Evolutionary conservation across 1,140 invertebrate species (phyloP), one percentile per base, ranked within the genome.

Genomic region (Pseudomyrmex concolor): DNA sequence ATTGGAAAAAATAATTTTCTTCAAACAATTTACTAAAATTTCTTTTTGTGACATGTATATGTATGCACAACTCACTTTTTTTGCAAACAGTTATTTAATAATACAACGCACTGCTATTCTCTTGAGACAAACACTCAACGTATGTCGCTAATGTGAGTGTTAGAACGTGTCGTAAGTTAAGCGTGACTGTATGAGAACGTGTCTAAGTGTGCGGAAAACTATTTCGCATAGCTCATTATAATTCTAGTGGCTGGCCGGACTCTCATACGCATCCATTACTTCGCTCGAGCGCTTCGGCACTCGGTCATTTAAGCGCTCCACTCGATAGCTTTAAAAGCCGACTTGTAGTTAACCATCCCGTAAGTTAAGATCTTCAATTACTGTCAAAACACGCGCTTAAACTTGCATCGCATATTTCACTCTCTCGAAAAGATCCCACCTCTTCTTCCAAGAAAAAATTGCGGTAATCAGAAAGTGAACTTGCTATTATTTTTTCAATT

Each of bases 211-310:
- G 43, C 76, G 76, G 66, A 71, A 80, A 71, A 80, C 76, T 80
- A 80, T 80, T 78, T 71, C 66, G 66, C 66, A 71, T 59, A 59
- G 66, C 66, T 80, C 76, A 80, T 80, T 80, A 80, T 80, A 80
- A 80, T 80, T 71, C 76, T 80, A 80, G 66, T 59, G 54, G 54
- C 54, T 70, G 19, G 66, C 54, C 19, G 66, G 54, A 78, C 64
- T n/a, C 76, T 78, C 64, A 57, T 70, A 71, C 66, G 76, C 76
- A 71, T 80, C 76, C 76, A 80, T 80, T 80, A 80, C 54, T 70
- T 59, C 43, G 54, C 76, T n/a, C 19, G 66, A 25, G 5, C 15
- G 66, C 55, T 22, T 80, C 54, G 76, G 43, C 19, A 48, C 54
- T 78, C 64, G 51, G 43, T 70, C 64, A 70, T 19, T 80, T 80